phyloP scores from a whole-genome alignment of 92 coral and sea anemone genomes.

The Palythoa grandis region DNA sequence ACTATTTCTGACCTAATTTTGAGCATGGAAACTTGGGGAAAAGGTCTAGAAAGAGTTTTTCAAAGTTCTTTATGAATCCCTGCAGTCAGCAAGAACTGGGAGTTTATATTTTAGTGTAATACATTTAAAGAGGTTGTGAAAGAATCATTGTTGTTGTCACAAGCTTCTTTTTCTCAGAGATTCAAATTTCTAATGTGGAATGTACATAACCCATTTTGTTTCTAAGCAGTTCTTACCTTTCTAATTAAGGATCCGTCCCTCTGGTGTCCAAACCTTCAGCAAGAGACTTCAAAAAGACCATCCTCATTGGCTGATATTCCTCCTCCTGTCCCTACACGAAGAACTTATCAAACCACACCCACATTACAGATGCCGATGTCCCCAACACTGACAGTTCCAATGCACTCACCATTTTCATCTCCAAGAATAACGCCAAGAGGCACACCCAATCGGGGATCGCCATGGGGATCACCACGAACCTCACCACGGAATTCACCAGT shows the following conservation, averaged over 20 bases:
- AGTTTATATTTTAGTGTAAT: no score
- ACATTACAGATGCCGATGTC: slow-evolving; percentile 82
- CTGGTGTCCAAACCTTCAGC: slow-evolving; percentile 69
- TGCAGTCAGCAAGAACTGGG: no score
- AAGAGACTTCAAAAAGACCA: slow-evolving; percentile 48
- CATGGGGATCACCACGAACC: slow-evolving; percentile 80
- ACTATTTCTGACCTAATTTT: no score
- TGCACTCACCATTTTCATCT: slow-evolving; percentile 73
- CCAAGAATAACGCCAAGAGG: slow-evolving; percentile 72
- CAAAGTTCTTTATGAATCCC: no score
- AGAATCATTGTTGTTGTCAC: no score
- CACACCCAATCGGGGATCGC: slow-evolving; percentile 76
- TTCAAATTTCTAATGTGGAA: no score
- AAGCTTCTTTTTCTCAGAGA: no score
- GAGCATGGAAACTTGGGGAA: no score
- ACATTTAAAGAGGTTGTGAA: no score
- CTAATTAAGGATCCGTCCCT: slow-evolving; percentile 58
- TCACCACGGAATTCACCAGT: slow-evolving; percentile 80
- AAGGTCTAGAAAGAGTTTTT: no score
- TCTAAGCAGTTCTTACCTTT: neutral
- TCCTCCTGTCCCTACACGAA: slow-evolving; percentile 95
- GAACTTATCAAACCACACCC: slow-evolving; percentile 54
- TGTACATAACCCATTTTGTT: neutral
- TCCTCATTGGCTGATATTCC: slow-evolving; percentile 64
- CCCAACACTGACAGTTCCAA: slow-evolving; percentile 88